phyloP scores from a whole-genome alignment of 2,113 vertebrate genomes.

The Cephalopterus ornatus region DNA sequence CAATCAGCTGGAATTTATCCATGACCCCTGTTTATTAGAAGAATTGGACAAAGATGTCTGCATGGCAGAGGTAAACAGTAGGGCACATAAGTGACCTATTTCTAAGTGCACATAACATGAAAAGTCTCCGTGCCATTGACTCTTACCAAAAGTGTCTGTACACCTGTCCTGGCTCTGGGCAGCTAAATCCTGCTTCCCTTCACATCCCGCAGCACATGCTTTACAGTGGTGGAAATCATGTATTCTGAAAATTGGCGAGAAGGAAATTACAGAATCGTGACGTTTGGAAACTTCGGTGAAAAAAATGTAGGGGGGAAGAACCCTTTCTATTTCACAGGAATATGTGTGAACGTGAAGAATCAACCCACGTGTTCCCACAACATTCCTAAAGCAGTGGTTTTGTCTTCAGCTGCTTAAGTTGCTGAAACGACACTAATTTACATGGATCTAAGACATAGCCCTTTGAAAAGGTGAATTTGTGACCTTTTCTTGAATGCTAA shows the following conservation, averaged over 20 bases:
- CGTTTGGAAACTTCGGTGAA: neutral
- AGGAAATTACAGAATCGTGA: neutral
- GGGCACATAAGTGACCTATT: neutral
- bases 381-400: neutral
- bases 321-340: neutral
- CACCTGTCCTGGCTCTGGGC: neutral
- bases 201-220: rapidly evolving
- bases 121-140: neutral
- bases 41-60: slow-evolving; percentile 1
- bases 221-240: neutral
- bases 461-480: neutral
- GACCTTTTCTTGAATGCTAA: neutral
- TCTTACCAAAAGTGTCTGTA: neutral
- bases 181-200: neutral
- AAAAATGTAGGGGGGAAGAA: neutral
- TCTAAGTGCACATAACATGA: rapidly evolving
- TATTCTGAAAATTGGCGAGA: neutral
- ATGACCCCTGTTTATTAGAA: neutral
- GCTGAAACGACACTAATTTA: neutral
- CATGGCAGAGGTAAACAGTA: neutral
- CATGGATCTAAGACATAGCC: neutral
- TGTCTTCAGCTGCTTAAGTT: neutral
- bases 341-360: neutral
- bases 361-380: neutral
- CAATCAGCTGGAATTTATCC: slow-evolving; percentile 15